These are phyloP conservation scores for Trissonchulus latispiculum DNA, from an alignment of 2,888 invertebrate genomes.

Conservation along the genomic window DNA sequence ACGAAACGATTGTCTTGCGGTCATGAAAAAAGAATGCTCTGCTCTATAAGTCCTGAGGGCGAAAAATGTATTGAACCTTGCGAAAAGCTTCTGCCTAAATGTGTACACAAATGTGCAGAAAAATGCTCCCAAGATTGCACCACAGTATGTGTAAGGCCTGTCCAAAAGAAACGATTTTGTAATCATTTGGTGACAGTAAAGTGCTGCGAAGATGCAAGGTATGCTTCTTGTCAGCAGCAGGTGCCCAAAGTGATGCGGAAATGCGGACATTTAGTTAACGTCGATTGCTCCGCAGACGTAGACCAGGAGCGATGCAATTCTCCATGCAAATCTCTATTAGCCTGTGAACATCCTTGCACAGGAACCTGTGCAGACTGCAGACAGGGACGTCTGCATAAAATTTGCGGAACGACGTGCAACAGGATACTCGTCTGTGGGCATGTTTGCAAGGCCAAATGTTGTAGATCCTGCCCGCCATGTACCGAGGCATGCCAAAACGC, in stretches of 20 bases:
- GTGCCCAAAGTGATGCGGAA: slow-evolving; percentile 20
- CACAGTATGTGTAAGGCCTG: too few species aligned
- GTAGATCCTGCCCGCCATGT: slow-evolving; percentile 40
- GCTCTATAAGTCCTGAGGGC: too few species aligned
- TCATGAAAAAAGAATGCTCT: too few species aligned
- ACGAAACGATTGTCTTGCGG: too few species aligned
- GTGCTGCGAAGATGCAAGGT: too few species aligned
- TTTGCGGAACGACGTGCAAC: slow-evolving; percentile 53
- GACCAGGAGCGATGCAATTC: slow-evolving; percentile 27
- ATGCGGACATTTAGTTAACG: slow-evolving; percentile 27
- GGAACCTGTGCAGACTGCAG: slow-evolving; percentile 45
- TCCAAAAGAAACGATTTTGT: too few species aligned
- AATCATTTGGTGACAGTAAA: too few species aligned
- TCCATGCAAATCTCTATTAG: slow-evolving; percentile 32
- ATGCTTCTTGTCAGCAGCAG: slow-evolving; percentile 44
- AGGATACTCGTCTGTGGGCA: slow-evolving; percentile 57
- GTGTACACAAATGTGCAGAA: too few species aligned
- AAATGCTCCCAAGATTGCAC: too few species aligned
- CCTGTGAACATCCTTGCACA: slow-evolving; percentile 39
- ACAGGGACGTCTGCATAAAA: slow-evolving; percentile 54
- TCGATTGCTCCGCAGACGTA: slow-evolving; percentile 14
- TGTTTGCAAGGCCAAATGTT: slow-evolving; percentile 36
- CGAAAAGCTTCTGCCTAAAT: too few species aligned
- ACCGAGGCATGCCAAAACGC: slow-evolving; percentile 47
- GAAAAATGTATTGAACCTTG: too few species aligned